Evolutionary conservation across 2,888 invertebrate genomes (phyloP).

Genomic region (Latrodectus hesperus): DNA sequence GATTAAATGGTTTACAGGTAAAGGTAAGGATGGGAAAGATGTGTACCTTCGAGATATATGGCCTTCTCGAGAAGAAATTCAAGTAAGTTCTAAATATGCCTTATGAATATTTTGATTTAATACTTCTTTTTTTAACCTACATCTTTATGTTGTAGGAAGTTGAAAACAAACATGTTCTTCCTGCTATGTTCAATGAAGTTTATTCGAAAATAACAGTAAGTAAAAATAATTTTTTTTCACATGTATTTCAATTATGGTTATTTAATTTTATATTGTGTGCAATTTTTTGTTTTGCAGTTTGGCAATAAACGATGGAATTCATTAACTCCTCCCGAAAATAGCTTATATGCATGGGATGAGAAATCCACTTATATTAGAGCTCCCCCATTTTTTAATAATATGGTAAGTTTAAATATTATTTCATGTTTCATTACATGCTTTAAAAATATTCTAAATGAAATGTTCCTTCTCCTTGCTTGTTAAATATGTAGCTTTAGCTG

Average conservation of each 20-base stretch:
- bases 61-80: slow-evolving; percentile 93
- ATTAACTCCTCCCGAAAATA: slow-evolving; percentile 85
- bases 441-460: background rate
- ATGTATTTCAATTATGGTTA: too few species aligned
- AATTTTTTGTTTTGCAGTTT: slow-evolving; percentile 77
- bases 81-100: slow-evolving; percentile 75
- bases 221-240: background rate
- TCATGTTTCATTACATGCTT: slow-evolving; percentile 24
- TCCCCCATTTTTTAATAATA: slow-evolving; percentile 95
- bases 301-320: slow-evolving; percentile 91
- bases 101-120: background rate
- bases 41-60: slow-evolving; percentile 95
- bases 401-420: slow-evolving; percentile 78
- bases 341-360: slow-evolving; percentile 92
- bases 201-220: slow-evolving; percentile 82
- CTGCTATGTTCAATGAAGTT: slow-evolving; percentile 97
- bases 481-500: too few species aligned
- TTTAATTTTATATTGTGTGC: background rate
- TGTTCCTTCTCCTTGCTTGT: background rate
- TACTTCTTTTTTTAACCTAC: too few species aligned
- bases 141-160: slow-evolving; percentile 76
- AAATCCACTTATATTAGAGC: slow-evolving; percentile 95
- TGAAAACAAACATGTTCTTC: slow-evolving; percentile 91
- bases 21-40: slow-evolving; percentile 81
- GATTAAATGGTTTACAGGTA: slow-evolving; percentile 48